Conservation (phyloP, 2,888 invertebrate species). For the Periphyllus acericola region DNA sequence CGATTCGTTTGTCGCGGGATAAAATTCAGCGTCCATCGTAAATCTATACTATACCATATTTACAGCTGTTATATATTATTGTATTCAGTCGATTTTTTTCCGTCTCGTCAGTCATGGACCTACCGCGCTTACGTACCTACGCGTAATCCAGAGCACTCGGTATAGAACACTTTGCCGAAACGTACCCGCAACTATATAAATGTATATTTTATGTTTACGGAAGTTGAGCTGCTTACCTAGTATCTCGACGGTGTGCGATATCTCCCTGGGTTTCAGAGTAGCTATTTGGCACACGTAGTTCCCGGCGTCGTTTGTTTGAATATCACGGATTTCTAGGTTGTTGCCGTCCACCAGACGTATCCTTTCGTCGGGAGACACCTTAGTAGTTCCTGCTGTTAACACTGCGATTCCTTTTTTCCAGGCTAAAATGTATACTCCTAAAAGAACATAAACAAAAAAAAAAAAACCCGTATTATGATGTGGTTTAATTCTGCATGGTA, state of each 20-base stretch:
- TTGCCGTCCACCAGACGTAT: constrained; percentile 74
- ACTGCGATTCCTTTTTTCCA: constrained; percentile 77
- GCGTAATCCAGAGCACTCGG: not conserved
- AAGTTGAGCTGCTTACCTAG: constrained; percentile 71
- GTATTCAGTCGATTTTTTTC: not conserved
- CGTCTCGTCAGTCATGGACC: not conserved
- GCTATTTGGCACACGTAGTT: constrained; percentile 78
- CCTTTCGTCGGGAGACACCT: constrained; percentile 75
- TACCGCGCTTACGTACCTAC: not conserved
- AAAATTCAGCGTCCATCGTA: too few species aligned
- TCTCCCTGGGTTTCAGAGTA: constrained; percentile 74
- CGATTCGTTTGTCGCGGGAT: too few species aligned
- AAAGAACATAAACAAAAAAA: constrained; percentile 14
- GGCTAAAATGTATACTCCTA: constrained; percentile 74
- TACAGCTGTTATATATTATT: too few species aligned
- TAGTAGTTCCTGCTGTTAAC: constrained; percentile 74
- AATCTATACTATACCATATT: too few species aligned
- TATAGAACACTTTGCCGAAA: not conserved
- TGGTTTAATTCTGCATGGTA: too few species aligned
- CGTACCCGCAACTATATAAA: not conserved
- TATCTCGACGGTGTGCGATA: constrained; percentile 76
- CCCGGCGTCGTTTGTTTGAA: constrained; percentile 75
- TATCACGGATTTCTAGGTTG: constrained; percentile 75
- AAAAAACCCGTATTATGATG: not conserved
- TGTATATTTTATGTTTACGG: constrained; percentile 14